phyloP scores from a whole-genome alignment of 2,888 invertebrate species.

The Ophion ellenae region DNA sequence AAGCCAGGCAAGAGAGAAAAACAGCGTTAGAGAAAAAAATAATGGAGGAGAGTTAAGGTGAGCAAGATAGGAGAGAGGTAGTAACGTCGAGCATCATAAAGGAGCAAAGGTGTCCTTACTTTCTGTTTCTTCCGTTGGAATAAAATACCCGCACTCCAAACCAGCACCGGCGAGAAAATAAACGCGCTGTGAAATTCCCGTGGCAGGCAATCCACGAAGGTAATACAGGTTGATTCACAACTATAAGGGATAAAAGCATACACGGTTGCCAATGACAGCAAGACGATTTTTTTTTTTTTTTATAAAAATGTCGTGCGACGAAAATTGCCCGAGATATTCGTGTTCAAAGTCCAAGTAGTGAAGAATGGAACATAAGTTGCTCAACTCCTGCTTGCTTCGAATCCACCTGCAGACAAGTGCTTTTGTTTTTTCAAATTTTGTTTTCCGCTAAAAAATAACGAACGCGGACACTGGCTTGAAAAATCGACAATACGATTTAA shows the following conservation, averaged over 20 bases:
- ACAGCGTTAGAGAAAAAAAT: neutral
- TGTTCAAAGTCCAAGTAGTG: no score
- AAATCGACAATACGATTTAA: no score
- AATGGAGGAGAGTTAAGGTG: neutral
- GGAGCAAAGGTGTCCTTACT: conserved; percentile 67
- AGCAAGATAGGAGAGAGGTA: neutral
- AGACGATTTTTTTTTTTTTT: no score
- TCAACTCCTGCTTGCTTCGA: no score
- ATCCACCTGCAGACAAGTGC: no score
- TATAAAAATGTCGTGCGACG: no score
- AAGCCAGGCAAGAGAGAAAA: neutral
- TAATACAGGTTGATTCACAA: neutral
- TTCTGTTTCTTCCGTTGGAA: conserved; percentile 41
- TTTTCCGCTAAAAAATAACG: no score
- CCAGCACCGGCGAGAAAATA: conserved; percentile 1
- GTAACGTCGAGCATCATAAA: conserved; percentile 57
- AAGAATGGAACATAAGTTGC: no score
- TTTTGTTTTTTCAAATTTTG: no score
- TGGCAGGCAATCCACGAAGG: neutral
- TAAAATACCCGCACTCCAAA: conserved; percentile 6
- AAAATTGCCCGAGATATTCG: no score
- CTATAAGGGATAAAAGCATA: neutral
- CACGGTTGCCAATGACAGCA: no score
- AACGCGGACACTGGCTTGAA: no score
- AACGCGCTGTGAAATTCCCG: neutral